Evolutionary conservation across 1,140 invertebrate genomes (phyloP).

Genomic region (Nebria ingens): DNA sequence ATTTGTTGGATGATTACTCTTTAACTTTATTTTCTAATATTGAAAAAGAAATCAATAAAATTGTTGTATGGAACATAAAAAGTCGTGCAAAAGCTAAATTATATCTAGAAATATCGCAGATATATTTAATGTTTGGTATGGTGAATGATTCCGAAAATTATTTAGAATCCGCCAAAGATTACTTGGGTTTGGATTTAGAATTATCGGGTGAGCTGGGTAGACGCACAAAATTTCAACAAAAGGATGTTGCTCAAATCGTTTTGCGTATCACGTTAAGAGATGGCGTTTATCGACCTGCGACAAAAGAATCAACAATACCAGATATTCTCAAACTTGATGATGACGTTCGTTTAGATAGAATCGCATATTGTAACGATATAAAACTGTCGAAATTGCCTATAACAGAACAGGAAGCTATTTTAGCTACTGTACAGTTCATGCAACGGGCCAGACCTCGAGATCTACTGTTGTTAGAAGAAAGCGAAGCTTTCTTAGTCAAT

Average conservation of each 20-base stretch:
- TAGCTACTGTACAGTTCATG: conserved; percentile 57
- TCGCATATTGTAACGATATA: conserved; percentile 57
- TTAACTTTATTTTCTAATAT: conserved; percentile 50
- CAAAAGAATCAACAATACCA: conserved; percentile 43
- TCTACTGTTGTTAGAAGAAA: conserved; percentile 66
- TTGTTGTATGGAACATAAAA: conserved; percentile 32
- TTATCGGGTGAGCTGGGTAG: conserved; percentile 68
- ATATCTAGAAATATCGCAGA: conserved; percentile 61
- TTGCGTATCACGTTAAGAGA: conserved; percentile 45
- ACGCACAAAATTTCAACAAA: conserved; percentile 78
- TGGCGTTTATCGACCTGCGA: conserved; percentile 31
- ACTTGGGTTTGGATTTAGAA: conserved; percentile 54
- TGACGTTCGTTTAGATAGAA: conserved; percentile 69
- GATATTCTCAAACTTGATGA: conserved; percentile 64
- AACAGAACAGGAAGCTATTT: conserved; percentile 67
- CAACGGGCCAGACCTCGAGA: conserved; percentile 65
- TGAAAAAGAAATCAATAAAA: conserved; percentile 30
- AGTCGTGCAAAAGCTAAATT: conserved; percentile 48
- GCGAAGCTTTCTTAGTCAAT: conserved; percentile 65
- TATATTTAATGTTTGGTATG: conserved; percentile 64
- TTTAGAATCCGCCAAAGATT: conserved; percentile 48
- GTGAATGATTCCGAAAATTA: conserved; percentile 54
- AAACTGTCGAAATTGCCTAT: conserved; percentile 48
- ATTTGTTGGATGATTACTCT: conserved; percentile 60
- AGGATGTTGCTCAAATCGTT: conserved; percentile 69